These are phyloP conservation scores for Apostichopus leukothele DNA, from an alignment of 53 echinoderm and acorn worm genomes.

Conservation along the genomic window DNA sequence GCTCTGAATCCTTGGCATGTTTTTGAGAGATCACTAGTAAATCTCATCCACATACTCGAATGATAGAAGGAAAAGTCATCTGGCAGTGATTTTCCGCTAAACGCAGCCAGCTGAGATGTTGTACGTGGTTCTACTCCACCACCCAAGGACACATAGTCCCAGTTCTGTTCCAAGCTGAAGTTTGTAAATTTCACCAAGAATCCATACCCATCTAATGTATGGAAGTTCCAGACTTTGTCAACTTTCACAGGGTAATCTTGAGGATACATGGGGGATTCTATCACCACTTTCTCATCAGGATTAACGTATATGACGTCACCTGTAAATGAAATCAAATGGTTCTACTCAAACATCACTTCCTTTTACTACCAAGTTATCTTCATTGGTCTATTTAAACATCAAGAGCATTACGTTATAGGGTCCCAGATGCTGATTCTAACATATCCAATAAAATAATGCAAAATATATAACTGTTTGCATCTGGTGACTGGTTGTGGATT, in stretches of 20 bases:
- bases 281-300: background rate
- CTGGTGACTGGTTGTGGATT: too few relatives aligned
- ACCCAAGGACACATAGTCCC: slow-evolving; percentile 27
- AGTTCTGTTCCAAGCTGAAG: slow-evolving; percentile 6
- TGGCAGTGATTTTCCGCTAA: background rate
- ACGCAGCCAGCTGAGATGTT: background rate
- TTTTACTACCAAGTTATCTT: too few relatives aligned
- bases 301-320: background rate
- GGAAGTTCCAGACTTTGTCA: slow-evolving; percentile 20
- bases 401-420: too few relatives aligned
- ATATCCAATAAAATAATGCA: too few relatives aligned
- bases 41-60: slow-evolving; percentile 39
- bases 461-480: too few relatives aligned
- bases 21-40: slow-evolving; percentile 41
- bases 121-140: slow-evolving; percentile 5
- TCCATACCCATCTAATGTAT: background rate
- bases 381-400: too few relatives aligned
- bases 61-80: background rate
- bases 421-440: too few relatives aligned
- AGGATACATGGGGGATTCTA: slow-evolving; percentile 1
- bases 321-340: background rate
- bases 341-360: too few relatives aligned
- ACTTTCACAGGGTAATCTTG: slow-evolving; percentile 1
- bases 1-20: slow-evolving; percentile 35
- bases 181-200: slow-evolving; percentile 2